These are phyloP conservation scores for Pagrus major DNA, from an alignment of 2,113 vertebrate species.

Conservation along the genomic window DNA sequence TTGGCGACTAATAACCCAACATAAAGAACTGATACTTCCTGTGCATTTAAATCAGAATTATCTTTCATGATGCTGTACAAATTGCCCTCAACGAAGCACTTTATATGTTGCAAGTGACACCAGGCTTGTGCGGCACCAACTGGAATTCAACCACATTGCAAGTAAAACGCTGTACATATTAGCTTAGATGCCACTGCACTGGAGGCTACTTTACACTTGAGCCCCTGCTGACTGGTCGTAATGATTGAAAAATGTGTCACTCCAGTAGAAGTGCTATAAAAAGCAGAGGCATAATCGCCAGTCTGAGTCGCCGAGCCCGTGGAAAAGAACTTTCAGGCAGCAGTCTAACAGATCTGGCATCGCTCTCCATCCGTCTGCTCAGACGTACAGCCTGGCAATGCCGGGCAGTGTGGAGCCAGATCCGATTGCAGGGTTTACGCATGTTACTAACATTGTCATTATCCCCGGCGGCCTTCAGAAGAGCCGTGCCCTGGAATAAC, in stretches of 20 bases:
- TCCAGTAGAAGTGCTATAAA: slow-evolving; percentile 62
- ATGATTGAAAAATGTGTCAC: slow-evolving; percentile 62
- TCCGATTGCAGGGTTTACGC: slow-evolving; percentile 73
- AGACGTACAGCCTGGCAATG: slow-evolving; percentile 49
- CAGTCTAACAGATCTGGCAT: slow-evolving; percentile 62
- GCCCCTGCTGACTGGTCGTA: slow-evolving; percentile 46
- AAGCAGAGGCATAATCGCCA: slow-evolving; percentile 31
- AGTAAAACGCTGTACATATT: slow-evolving; percentile 13
- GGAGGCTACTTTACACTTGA: slow-evolving; percentile 51
- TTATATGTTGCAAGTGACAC: too few species aligned
- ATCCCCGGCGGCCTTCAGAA: slow-evolving; percentile 57
- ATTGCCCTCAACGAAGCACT: neutral
- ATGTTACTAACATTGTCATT: slow-evolving; percentile 71
- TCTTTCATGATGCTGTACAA: neutral
- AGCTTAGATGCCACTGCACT: slow-evolving; percentile 30
- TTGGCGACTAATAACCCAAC: neutral
- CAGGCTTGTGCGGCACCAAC: neutral
- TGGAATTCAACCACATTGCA: slow-evolving; percentile 13
- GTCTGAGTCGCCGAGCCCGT: slow-evolving; percentile 22
- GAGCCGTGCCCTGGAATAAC: slow-evolving; percentile 55
- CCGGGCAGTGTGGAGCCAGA: slow-evolving; percentile 56
- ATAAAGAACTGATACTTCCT: neutral
- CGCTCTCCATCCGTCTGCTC: slow-evolving; percentile 28
- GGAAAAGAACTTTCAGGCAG: slow-evolving; percentile 59
- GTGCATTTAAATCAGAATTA: neutral